Evolutionary conservation across 2,888 invertebrate genomes (phyloP).

Genomic region (Melieria omissa): DNA sequence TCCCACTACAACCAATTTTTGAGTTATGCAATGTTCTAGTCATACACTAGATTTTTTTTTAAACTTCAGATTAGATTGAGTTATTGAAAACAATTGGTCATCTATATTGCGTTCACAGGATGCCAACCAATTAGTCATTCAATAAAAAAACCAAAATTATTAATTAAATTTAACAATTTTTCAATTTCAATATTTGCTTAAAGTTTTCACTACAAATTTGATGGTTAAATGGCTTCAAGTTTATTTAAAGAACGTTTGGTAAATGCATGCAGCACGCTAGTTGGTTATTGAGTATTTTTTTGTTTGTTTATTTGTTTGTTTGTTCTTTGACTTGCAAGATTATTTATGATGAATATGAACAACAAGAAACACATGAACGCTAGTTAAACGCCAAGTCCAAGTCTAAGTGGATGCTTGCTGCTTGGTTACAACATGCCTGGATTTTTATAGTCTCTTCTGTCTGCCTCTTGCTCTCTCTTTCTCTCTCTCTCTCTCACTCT

Average conservation of each 20-base stretch:
- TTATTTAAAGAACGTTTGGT: background rate
- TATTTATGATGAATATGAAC: background rate
- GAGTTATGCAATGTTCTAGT: conserved; percentile 41
- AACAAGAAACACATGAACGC: too few species aligned
- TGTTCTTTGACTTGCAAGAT: background rate
- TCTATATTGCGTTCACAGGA: too few species aligned
- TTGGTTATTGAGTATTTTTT: background rate
- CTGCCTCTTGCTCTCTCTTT: background rate
- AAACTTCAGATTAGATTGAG: background rate
- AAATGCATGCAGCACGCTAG: background rate
- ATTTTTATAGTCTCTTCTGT: too few species aligned
- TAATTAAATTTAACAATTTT: too few species aligned
- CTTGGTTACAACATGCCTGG: too few species aligned
- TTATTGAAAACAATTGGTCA: background rate
- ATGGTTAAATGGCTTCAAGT: too few species aligned
- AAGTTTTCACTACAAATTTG: too few species aligned
- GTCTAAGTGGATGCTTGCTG: too few species aligned
- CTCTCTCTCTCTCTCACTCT: background rate
- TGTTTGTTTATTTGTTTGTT: background rate
- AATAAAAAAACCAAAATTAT: too few species aligned
- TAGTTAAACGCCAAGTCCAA: too few species aligned
- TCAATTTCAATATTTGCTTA: too few species aligned
- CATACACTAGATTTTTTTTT: conserved; percentile 1
- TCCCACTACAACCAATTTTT: conserved; percentile 64
- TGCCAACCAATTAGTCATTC: too few species aligned